Evolutionary conservation across 2,888 invertebrate species (phyloP).

Genomic region (Drosophila atroscutellata): DNA sequence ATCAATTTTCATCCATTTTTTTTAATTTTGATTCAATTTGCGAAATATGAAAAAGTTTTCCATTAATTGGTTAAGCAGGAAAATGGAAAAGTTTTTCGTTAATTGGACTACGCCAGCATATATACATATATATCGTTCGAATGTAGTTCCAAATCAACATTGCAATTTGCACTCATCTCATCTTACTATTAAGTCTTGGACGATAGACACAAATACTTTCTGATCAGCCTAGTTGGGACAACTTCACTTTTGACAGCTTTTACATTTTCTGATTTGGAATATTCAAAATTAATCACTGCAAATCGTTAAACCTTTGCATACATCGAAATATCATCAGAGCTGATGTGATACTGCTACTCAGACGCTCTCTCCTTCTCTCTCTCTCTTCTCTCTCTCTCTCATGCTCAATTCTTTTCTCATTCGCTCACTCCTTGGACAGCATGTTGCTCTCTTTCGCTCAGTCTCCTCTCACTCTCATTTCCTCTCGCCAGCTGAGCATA

Average conservation of each 20-base stretch:
- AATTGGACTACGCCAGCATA: neutral
- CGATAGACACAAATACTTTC: neutral
- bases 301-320: neutral
- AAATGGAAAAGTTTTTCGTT: neutral
- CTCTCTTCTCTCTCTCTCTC: neutral
- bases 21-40: too few relatives aligned
- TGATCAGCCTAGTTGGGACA: neutral
- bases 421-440: neutral
- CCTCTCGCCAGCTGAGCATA: neutral
- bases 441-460: neutral
- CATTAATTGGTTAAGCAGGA: neutral
- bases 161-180: neutral
- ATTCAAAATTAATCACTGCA: neutral
- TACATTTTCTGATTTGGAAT: neutral
- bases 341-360: neutral
- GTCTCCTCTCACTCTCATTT: neutral
- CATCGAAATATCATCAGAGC: neutral
- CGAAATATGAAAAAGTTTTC: neutral
- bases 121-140: neutral
- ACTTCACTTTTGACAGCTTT: neutral
- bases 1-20: neutral
- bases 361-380: neutral
- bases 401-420: neutral
- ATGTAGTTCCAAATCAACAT: neutral
- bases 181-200: neutral